Percentiles rank a stretch among this genome's conserved stretches.
Evolutionary conservation across 2,113 vertebrate genomes (phyloP).

Genomic region (Lontra canadensis): DNA sequence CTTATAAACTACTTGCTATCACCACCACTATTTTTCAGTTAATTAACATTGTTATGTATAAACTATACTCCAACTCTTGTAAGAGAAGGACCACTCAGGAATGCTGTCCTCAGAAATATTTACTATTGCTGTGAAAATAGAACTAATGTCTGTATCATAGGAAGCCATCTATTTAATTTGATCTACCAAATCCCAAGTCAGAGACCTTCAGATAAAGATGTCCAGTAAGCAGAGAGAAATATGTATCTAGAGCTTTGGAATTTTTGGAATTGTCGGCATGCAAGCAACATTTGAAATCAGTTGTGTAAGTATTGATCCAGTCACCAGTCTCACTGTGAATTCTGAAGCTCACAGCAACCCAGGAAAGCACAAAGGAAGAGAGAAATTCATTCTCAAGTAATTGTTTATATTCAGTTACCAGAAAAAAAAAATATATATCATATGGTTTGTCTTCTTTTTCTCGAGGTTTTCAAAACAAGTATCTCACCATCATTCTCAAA

Average conservation of each 20-base stretch:
- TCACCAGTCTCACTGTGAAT: background rate
- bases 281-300: background rate
- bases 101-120: background rate
- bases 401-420: background rate
- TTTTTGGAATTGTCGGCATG: background rate
- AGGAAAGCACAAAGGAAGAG: background rate
- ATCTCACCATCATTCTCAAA: background rate
- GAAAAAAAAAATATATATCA: background rate
- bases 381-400: background rate
- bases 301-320: no score
- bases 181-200: background rate
- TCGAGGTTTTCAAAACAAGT: constrained; percentile 14
- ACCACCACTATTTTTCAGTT: background rate
- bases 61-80: background rate
- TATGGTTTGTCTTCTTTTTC: background rate
- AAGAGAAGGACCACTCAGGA: background rate
- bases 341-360: background rate
- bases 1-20: background rate
- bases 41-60: background rate
- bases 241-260: background rate
- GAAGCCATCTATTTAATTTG: background rate
- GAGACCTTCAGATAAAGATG: background rate
- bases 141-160: background rate
- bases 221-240: background rate
- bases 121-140: no score